phyloP scores from a whole-genome alignment of 2,113 vertebrate genomes.

The Macaca fascicularis region T2T-MFA8v1.1 NC_088381.1:38421001-38421500 shows the following conservation, averaged over 20 bases:
- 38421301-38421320: neutral
- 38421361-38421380: neutral
- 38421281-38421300: neutral
- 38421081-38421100: neutral
- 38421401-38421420: neutral
- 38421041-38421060: constrained; percentile 99
- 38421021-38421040: constrained; percentile 96
- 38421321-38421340: neutral
- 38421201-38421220: neutral
- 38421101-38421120: neutral
- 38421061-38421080: constrained; percentile 92
- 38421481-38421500: constrained; percentile 24
- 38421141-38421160: neutral
- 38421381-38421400: neutral
- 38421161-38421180: neutral
- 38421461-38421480: constrained; percentile 15
- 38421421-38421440: neutral
- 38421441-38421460: constrained; percentile 1
- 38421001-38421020: constrained; percentile 90
- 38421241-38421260: neutral
- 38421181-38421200: constrained; percentile 18
- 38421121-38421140: neutral
- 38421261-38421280: neutral
- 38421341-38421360: accelerated
- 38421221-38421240: neutral